Conservation (phyloP, 2,888 invertebrate species). For the Caradrina kadenii region DNA sequence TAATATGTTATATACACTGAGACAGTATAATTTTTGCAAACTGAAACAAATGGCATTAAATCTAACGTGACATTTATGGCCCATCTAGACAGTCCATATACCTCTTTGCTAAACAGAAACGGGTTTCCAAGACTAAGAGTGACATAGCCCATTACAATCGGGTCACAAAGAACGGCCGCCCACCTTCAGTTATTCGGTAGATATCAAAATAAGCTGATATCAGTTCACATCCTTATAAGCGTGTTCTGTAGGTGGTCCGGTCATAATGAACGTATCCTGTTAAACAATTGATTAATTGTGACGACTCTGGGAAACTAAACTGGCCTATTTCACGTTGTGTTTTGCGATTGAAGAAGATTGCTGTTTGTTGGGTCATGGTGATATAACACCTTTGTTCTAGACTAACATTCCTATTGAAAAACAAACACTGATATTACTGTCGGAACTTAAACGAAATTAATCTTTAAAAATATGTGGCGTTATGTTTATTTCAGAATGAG, state of each 20-base stretch:
- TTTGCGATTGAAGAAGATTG: constrained; percentile 19
- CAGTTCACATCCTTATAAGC: constrained; percentile 76
- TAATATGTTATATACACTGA: no score
- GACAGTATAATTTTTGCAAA: constrained; percentile 23
- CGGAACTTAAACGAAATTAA: no score
- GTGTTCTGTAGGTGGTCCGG: constrained; percentile 71
- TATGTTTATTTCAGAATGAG: no score
- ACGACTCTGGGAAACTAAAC: constrained; percentile 64
- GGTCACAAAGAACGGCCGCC: constrained; percentile 53
- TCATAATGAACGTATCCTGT: constrained; percentile 73
- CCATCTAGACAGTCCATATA: constrained; percentile 30
- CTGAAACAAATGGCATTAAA: constrained; percentile 35
- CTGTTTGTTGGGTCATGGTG: not conserved
- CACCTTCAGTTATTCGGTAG: constrained; percentile 54
- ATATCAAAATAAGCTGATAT: constrained; percentile 60
- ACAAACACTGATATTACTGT: no score
- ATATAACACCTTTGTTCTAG: not conserved
- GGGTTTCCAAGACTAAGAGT: constrained; percentile 18
- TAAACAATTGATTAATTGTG: constrained; percentile 75
- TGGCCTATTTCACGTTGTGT: constrained; percentile 59
- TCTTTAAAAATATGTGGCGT: no score
- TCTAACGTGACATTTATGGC: constrained; percentile 28
- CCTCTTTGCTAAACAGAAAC: constrained; percentile 27
- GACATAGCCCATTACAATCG: constrained; percentile 18
- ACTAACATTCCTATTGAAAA: no score